Conservation (phyloP, 2,113 vertebrate genomes). For the Willisornis vidua region DNA sequence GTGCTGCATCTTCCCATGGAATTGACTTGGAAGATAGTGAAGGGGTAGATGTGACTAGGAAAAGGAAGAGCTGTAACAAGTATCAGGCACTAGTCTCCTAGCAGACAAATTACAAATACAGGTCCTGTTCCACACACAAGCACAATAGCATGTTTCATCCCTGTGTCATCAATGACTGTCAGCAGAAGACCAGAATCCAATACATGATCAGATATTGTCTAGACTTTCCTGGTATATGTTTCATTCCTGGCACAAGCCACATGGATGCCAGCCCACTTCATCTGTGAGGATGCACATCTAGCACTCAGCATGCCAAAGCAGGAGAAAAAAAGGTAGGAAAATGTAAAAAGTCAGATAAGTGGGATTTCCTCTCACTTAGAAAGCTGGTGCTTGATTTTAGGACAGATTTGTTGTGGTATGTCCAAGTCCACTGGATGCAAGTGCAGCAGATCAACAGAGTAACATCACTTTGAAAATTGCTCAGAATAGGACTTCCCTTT, state of each 20-base stretch:
- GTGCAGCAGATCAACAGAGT: not conserved
- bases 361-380: not conserved
- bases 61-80: not conserved
- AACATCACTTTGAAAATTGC: not conserved
- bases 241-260: not conserved
- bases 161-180: not conserved
- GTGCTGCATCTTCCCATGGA: not conserved
- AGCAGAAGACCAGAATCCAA: not conserved
- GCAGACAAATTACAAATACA: not conserved
- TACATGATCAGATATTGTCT: not conserved
- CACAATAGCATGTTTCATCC: accelerated
- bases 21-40: not conserved
- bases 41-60: not conserved
- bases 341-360: not conserved
- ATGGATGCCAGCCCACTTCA: not conserved
- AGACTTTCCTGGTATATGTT: not conserved
- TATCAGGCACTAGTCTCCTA: not conserved
- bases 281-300: not conserved
- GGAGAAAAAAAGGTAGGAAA: not conserved
- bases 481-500: not conserved
- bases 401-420: not conserved
- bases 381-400: not conserved
- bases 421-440: not conserved
- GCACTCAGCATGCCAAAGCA: not conserved
- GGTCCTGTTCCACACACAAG: accelerated